These are phyloP conservation scores for Cydia splendana DNA, from an alignment of 1,140 invertebrate genomes.

Conservation along the genomic window DNA sequence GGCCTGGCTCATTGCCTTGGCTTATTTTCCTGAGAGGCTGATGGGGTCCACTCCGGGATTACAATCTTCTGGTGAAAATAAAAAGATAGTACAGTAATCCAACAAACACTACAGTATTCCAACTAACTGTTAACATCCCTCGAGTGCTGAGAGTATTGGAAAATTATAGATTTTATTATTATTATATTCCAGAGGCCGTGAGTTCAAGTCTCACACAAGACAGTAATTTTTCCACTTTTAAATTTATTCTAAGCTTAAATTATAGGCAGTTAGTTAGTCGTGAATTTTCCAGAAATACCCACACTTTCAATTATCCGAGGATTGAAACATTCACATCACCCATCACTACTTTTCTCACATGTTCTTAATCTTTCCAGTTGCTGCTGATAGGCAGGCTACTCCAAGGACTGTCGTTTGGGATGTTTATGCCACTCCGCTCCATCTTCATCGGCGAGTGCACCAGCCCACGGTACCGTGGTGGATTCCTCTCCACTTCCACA, in stretches of 20 bases:
- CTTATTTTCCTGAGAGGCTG: not conserved
- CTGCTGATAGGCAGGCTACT: conserved; percentile 24
- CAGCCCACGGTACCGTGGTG: conserved; percentile 28
- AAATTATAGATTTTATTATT: no score
- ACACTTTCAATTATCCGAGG: not conserved
- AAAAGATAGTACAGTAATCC: no score
- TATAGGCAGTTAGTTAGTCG: not conserved
- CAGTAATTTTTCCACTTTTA: no score
- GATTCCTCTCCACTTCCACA: conserved; percentile 5
- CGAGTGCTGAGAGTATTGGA: not conserved
- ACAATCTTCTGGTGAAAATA: no score
- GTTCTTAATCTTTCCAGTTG: not conserved
- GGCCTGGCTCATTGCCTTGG: no score
- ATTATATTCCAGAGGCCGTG: no score
- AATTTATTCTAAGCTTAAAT: no score
- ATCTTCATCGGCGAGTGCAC: conserved; percentile 36
- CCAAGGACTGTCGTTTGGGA: conserved; percentile 33
- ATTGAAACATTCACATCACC: not conserved
- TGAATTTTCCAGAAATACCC: not conserved
- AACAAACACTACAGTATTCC: no score
- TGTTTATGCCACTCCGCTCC: conserved; percentile 17
- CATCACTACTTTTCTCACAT: not conserved
- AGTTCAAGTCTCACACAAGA: no score
- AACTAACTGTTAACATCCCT: no score
- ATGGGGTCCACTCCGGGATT: no score